Evolutionary conservation across 2,113 vertebrate genomes (phyloP).

Genomic region (Chionis minor): DNA sequence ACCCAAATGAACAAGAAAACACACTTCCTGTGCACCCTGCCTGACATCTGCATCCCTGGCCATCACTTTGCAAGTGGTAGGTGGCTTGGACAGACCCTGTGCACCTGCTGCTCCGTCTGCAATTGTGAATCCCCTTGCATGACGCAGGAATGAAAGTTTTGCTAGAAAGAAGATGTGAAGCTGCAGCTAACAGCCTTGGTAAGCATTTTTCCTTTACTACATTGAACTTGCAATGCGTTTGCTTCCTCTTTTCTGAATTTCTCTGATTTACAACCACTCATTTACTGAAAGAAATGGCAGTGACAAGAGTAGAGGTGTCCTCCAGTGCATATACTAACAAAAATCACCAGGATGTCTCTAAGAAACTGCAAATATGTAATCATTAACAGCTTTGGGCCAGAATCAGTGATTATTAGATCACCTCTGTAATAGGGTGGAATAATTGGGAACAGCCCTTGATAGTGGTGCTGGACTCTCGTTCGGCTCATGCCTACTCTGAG

Average conservation of each 20-base stretch:
- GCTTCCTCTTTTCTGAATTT: not conserved
- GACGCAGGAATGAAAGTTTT: not conserved
- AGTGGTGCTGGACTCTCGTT: not conserved
- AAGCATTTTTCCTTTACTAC: not conserved
- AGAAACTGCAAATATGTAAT: slow-evolving; percentile 1
- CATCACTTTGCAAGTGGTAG: not conserved
- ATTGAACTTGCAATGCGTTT: not conserved
- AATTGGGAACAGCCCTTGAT: not conserved
- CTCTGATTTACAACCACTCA: not conserved
- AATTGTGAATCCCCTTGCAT: not conserved
- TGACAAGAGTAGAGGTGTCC: not conserved
- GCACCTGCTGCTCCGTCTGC: not conserved
- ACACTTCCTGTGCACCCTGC: not conserved
- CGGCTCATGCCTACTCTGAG: not conserved
- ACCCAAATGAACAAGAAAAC: not conserved
- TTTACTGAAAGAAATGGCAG: not conserved
- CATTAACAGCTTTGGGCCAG: not conserved
- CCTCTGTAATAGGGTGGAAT: not conserved
- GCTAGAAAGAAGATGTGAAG: not conserved
- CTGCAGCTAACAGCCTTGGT: not conserved
- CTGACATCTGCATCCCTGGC: not conserved
- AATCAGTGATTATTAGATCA: not conserved
- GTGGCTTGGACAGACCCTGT: not conserved
- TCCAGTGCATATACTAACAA: not conserved
- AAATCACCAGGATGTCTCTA: not conserved